Evolutionary conservation across 1,140 invertebrate genomes (phyloP), one percentile per base, ranked within the genome.

Genomic region (Papilio glaucus): DNA sequence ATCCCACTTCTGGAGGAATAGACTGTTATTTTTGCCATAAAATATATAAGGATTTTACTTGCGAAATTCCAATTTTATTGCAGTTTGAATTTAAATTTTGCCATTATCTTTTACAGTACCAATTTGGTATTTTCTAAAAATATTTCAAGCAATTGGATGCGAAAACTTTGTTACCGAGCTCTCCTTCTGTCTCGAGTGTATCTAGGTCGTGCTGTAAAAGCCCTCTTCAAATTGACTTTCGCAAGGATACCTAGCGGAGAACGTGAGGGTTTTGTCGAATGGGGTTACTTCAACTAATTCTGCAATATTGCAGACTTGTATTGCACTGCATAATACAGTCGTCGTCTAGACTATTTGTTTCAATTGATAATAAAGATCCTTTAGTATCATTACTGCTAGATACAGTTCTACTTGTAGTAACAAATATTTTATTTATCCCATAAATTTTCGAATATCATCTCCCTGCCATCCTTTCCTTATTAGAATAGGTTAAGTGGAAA

Each of bases 191-290:
- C n/a, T 53, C 18, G 49, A 21, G 49, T 45, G 41, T 53, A 53
- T 53, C 49, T 53, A 53, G 49, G 49, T 53, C 49, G 49, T 53
- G 21, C 49, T 53, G 49, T 7, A 24, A 53, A 18, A 24, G 18
- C 49, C 45, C 45, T 49, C 45, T 24, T 53, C 18, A 9, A 24
- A 53, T 53, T 53, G 49, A 53, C 49, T 53, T 53, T 53, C 49
- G 49, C 49, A 53, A 24, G 49, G 49, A 53, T 53, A 24, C 49
- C 49, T 8, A 53, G 49, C 49, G 18, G 8, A 15, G 15, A 4
- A 53, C 49, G 49, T 53, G 49, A 53, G 2, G 24, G 18, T 53
- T 53, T 53, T 53, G 49, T 53, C 49, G 21, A 53, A 53, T 53
- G 49, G 18, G n/a, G 18, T 53, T 24, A 53, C 49, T 53, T 53